Percentiles rank a stretch among this genome's conserved stretches.
phyloP scores from a whole-genome alignment of 2,888 invertebrate genomes.

The Mactromeris polynyma region DNA sequence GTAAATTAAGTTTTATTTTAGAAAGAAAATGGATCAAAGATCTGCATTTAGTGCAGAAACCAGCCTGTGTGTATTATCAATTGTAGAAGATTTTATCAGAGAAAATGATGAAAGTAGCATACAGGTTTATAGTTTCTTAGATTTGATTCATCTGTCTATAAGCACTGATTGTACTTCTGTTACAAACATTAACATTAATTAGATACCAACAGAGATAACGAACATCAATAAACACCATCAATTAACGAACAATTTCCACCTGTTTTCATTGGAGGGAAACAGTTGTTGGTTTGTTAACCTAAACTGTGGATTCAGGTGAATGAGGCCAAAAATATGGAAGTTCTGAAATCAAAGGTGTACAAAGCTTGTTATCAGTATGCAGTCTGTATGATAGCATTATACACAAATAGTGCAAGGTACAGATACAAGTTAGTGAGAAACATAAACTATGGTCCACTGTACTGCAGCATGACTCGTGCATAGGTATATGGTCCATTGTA shows the following conservation, averaged over 20 bases:
- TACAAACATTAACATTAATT: constrained; percentile 12
- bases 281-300: background rate
- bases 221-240: background rate
- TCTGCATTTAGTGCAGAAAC: background rate
- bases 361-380: background rate
- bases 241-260: constrained; percentile 17
- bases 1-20: too few species aligned
- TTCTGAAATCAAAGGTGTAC: background rate
- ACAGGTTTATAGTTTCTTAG: background rate
- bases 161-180: background rate
- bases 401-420: too few species aligned
- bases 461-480: too few species aligned
- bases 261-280: constrained; percentile 1
- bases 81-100: background rate
- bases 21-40: background rate
- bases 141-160: background rate
- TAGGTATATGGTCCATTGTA: too few species aligned
- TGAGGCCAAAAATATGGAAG: background rate
- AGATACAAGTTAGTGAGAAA: too few species aligned
- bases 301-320: background rate
- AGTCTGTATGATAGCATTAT: too few species aligned
- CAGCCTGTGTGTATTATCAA: background rate
- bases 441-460: too few species aligned
- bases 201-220: background rate
- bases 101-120: background rate